Conservation (phyloP, 2,113 vertebrate species). For the Ciconia maguari region DNA sequence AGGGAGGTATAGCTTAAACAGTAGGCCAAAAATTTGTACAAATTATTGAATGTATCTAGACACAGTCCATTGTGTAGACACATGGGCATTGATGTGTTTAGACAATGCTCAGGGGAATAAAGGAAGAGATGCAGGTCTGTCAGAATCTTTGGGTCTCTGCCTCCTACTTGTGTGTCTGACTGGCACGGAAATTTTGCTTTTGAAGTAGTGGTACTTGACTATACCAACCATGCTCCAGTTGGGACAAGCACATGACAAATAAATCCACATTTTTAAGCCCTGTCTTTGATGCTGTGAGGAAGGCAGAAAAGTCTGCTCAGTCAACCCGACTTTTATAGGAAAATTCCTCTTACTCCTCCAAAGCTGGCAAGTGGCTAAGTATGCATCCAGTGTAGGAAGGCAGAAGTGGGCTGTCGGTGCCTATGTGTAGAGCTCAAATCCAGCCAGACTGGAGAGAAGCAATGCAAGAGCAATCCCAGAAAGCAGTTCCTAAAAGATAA, state of each 20-base stretch:
- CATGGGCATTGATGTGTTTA: neutral
- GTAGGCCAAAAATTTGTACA: neutral
- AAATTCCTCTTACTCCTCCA: neutral
- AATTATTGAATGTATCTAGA: neutral
- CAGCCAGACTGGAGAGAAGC: neutral
- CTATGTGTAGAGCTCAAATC: neutral
- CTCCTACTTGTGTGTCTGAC: neutral
- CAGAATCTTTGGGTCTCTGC: neutral
- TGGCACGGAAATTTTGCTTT: neutral
- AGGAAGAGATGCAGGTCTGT: neutral
- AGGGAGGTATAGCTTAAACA: neutral
- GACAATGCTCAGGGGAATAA: neutral
- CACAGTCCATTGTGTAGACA: neutral
- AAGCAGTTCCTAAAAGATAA: neutral
- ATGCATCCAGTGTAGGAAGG: neutral
- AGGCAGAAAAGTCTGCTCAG: neutral
- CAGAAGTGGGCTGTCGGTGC: neutral
- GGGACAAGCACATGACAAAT: neutral
- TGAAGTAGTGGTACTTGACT: neutral
- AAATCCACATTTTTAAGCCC: neutral
- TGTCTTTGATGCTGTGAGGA: neutral
- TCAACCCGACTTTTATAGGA: neutral
- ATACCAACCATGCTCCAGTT: neutral
- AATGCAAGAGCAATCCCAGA: neutral
- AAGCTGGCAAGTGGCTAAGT: too few relatives aligned